Base-by-base conservation (phyloP, 1,140 invertebrate genomes). In the Nephila pilipes region DNA sequence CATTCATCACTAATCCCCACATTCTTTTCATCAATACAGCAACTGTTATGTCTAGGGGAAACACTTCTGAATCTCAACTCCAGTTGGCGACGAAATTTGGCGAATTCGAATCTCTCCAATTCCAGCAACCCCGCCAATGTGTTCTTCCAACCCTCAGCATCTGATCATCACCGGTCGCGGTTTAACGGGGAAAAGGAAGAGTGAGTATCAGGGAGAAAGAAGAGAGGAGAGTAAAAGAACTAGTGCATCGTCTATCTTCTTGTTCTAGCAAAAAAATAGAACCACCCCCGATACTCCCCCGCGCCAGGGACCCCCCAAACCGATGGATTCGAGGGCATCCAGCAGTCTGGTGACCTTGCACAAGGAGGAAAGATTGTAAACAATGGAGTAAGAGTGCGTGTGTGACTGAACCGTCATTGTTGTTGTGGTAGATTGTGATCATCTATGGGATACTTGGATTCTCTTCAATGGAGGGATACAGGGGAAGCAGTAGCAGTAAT, bases 361-460 rank as follows among this genome's bases (percentile, higher is more conserved):
- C 32, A 38, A 75, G 87, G 36, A 55, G 87, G 36, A 54, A 88
- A 58, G 85, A 87, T 69, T 69, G 87, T 88, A 88, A 88, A 88
- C 87, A 88, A 88, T 88, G 87, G 87, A 88, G 87, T 75, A 88
- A 88, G 38, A n/a, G 6, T 83, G 46, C n/a, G n/a, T 55, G 38
- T 32, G 38, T 29, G 54, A 29, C 46, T 46, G 46, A 46, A 46
- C 46, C 46, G 46, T 46, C 46, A 46, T 46, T 46, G 46, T 46
- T 46, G 46, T 10, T 46, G 46, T 46, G 46, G 46, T 46, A 10
- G 55, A 63, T 60, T 69, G 25, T 88, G 87, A 46, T 87, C n/a
- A 46, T 88, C 87, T 88, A 88, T 88, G 87, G 87, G 87, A 88
- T 88, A 69, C 63, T 88, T 69, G 87, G 60, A 65, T 54, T 63